Conservation (phyloP, 2,888 invertebrate genomes). For the Plemyria rubiginata region DNA sequence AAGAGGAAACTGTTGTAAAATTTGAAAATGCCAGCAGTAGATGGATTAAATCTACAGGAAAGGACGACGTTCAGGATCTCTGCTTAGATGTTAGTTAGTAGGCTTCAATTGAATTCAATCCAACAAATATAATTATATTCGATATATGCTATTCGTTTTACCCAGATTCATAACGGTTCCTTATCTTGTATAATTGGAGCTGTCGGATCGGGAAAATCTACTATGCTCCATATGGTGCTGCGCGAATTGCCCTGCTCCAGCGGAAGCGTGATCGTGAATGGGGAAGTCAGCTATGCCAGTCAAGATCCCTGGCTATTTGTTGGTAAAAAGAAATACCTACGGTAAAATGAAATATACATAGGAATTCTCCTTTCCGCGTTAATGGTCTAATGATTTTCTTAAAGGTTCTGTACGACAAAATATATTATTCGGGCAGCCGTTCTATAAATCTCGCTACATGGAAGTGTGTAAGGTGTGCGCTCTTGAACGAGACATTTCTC, state of each 20-base stretch:
- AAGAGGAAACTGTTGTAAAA: conserved; percentile 56
- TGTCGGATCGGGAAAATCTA: conserved; percentile 86
- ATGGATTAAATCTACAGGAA: conserved; percentile 75
- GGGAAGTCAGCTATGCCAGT: conserved; percentile 89
- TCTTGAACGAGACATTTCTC: conserved; percentile 88
- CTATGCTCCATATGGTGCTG: conserved; percentile 87
- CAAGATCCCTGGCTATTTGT: conserved; percentile 94
- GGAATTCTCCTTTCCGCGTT: background rate
- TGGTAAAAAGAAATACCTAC: conserved; percentile 62
- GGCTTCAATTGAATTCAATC: background rate
- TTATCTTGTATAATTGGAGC: conserved; percentile 87
- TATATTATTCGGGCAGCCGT: conserved; percentile 93
- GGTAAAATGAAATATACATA: background rate
- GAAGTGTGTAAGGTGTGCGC: conserved; percentile 89
- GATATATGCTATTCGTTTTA: conserved; percentile 1
- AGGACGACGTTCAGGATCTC: conserved; percentile 75
- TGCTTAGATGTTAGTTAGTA: conserved; percentile 64
- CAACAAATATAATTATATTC: background rate
- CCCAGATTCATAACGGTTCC: conserved; percentile 63
- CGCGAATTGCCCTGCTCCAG: conserved; percentile 88
- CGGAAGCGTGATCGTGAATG: conserved; percentile 86
- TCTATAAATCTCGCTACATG: conserved; percentile 85
- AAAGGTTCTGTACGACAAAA: conserved; percentile 93
- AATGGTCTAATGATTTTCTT: background rate
- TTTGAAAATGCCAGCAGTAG: conserved; percentile 77